Conservation (phyloP, 2,797 vertebrate genomes). For the Diplodus sargus region DNA sequence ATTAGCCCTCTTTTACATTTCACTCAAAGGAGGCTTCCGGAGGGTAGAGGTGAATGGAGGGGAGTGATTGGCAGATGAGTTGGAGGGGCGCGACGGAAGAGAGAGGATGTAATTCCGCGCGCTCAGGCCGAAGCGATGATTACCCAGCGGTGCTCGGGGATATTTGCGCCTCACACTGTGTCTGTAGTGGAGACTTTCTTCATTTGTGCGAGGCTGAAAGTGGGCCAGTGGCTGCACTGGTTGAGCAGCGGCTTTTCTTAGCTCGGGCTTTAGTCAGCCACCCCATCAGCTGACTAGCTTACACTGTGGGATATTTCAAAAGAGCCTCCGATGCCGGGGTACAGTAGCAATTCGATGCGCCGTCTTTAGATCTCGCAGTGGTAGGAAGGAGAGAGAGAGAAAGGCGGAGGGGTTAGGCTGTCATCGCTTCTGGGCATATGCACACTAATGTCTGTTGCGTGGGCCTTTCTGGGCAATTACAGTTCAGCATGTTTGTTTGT, state of each 20-base stretch:
- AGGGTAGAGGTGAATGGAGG: slow-evolving; percentile 2
- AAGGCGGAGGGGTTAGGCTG: slow-evolving; percentile 22
- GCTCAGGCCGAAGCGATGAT: slow-evolving; percentile 30
- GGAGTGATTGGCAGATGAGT: slow-evolving; percentile 30
- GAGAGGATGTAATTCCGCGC: slow-evolving; percentile 41
- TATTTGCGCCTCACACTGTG: slow-evolving; percentile 45
- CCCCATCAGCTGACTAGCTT: slow-evolving; percentile 70
- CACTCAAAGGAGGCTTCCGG: slow-evolving; percentile 30
- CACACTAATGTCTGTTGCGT: slow-evolving; percentile 42
- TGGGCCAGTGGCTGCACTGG: slow-evolving; percentile 63
- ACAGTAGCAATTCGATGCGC: slow-evolving; percentile 61
- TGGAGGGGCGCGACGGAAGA: not conserved
- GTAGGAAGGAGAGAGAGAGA: not conserved
- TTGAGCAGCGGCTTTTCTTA: slow-evolving; percentile 69
- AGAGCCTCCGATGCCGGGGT: slow-evolving; percentile 46
- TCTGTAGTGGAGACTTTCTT: slow-evolving; percentile 31
- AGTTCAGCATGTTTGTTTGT: slow-evolving; percentile 49
- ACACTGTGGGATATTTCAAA: slow-evolving; percentile 66
- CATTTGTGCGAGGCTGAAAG: slow-evolving; percentile 61
- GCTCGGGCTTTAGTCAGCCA: slow-evolving; percentile 66
- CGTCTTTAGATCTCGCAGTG: slow-evolving; percentile 59
- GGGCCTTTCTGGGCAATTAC: slow-evolving; percentile 54
- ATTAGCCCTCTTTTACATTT: slow-evolving; percentile 42
- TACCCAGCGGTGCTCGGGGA: slow-evolving; percentile 45
- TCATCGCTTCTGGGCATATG: slow-evolving; percentile 28